Conservation (phyloP, 2,113 vertebrate genomes). For the Conger conger region DNA sequence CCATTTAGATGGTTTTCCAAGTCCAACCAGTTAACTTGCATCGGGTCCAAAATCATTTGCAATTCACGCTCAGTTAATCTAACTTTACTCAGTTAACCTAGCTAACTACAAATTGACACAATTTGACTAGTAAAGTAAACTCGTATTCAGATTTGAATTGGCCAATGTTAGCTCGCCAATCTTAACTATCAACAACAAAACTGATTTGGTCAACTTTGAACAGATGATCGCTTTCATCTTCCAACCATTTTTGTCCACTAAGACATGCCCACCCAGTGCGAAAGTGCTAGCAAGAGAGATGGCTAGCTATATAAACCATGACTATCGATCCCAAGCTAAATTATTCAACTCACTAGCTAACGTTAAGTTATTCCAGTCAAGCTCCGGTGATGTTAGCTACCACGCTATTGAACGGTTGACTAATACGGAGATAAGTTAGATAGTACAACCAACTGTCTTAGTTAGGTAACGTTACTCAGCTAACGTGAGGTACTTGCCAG, state of each 20-base stretch:
- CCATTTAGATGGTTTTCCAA: neutral
- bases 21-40: neutral
- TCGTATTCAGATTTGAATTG: neutral
- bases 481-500: no score
- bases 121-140: neutral
- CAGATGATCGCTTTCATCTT: neutral
- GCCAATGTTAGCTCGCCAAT: neutral
- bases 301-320: no score
- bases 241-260: neutral
- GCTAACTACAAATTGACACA: neutral
- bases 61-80: neutral
- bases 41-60: neutral
- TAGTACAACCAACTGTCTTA: neutral
- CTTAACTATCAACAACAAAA: neutral
- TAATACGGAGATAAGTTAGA: no score
- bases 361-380: neutral
- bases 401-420: neutral
- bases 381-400: neutral
- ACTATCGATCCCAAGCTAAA: no score
- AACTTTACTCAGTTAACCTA: neutral
- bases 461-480: no score
- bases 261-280: neutral
- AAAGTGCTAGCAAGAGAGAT: no score
- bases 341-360: no score
- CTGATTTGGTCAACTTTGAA: neutral